Conservation (phyloP, 2,113 vertebrate genomes). For the Saccopteryx bilineata region DNA sequence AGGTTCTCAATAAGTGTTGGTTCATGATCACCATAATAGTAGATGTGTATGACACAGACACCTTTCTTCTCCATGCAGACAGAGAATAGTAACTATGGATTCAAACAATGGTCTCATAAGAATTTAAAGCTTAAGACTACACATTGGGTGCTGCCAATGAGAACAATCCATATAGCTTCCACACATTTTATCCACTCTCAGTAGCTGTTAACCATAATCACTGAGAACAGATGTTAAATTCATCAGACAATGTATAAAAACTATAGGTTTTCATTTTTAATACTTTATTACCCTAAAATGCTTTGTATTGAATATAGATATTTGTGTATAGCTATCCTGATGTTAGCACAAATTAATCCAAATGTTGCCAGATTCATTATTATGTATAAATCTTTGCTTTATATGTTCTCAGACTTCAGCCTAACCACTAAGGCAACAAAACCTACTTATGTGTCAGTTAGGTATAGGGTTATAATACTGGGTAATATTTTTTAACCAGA, state of each 20-base stretch:
- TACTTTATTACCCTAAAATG: not conserved
- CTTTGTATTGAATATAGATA: not conserved
- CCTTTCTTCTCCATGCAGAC: not conserved
- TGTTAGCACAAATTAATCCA: not conserved
- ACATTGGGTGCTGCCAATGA: not conserved
- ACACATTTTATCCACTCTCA: not conserved
- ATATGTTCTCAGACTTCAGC: not conserved
- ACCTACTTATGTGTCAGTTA: not conserved
- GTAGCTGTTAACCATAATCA: not conserved
- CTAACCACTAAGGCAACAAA: not conserved
- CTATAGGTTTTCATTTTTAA: not conserved
- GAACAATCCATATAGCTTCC: not conserved
- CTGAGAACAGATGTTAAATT: not conserved
- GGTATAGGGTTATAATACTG: not conserved
- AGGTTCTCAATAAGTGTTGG: not conserved
- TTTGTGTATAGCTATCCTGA: not conserved
- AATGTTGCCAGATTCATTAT: not conserved
- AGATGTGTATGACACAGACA: not conserved
- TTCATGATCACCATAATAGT: not conserved
- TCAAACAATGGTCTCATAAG: not conserved
- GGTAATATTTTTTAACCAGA: not conserved
- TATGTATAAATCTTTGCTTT: not conserved
- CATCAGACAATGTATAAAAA: not conserved
- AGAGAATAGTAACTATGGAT: not conserved
- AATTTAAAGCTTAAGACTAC: not conserved